phyloP scores from a whole-genome alignment of 2,888 invertebrate genomes.

The Andrena trimmerana region DNA sequence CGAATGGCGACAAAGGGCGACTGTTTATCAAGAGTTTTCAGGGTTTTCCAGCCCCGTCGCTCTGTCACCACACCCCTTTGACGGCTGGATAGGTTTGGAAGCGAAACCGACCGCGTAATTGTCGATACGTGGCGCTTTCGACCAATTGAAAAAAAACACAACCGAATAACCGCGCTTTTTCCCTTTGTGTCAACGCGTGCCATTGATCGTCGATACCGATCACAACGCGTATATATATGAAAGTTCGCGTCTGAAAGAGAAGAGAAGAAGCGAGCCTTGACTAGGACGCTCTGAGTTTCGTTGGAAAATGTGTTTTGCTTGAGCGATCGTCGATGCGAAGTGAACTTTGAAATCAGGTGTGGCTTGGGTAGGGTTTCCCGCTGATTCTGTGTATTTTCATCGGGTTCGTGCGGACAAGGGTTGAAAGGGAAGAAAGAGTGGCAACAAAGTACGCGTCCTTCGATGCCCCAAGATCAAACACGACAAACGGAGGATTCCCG shows the following conservation, averaged over 20 bases:
- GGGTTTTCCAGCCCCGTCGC: slow-evolving; percentile 33
- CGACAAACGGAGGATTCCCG: slow-evolving; percentile 13
- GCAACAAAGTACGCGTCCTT: background rate
- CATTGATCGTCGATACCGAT: background rate
- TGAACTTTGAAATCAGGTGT: background rate
- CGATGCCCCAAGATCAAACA: slow-evolving; percentile 13
- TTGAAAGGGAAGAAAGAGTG: slow-evolving; percentile 19
- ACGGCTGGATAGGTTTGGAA: slow-evolving; percentile 33
- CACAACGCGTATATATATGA: background rate
- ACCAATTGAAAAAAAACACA: slow-evolving; percentile 26
- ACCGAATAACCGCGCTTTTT: background rate
- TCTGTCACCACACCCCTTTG: background rate
- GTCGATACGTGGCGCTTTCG: slow-evolving; percentile 37
- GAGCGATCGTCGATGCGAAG: background rate
- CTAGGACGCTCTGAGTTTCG: background rate
- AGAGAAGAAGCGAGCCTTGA: background rate
- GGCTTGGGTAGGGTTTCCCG: background rate
- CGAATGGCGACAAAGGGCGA: slow-evolving; percentile 52
- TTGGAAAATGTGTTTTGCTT: background rate
- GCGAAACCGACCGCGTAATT: slow-evolving; percentile 65
- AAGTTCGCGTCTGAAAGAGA: background rate
- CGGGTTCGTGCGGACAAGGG: slow-evolving; percentile 11
- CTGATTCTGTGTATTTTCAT: background rate
- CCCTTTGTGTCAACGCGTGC: background rate
- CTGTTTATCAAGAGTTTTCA: slow-evolving; percentile 62